A percentile compares a stretch with the other conserved stretches of the same genome.
These are phyloP conservation scores for Sapayoa aenigma DNA, from an alignment of 2,113 vertebrate species.

Conservation along the genomic window DNA sequence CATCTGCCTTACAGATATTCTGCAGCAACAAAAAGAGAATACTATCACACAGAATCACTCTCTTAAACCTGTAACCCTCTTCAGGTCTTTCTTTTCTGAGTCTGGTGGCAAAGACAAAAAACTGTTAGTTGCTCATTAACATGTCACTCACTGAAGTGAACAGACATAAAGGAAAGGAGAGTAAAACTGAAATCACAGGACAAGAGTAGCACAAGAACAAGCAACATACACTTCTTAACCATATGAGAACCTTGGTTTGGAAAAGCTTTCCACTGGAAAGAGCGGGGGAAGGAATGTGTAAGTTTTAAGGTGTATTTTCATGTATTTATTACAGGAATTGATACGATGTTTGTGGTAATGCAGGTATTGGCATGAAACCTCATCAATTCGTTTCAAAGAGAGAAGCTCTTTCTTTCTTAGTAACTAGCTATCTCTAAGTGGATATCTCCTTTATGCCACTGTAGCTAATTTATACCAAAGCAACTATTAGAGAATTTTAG, in stretches of 20 bases:
- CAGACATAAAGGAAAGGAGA: background rate
- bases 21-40: background rate
- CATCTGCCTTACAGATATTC: background rate
- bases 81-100: background rate
- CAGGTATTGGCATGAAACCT: background rate
- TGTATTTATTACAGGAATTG: background rate
- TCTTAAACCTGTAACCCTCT: background rate
- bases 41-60: background rate
- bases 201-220: background rate
- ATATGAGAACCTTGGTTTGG: background rate
- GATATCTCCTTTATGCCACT: background rate
- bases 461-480: conserved; percentile 9
- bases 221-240: background rate
- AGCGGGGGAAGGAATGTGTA: background rate
- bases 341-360: background rate
- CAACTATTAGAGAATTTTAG: conserved; percentile 10
- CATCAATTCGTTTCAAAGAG: background rate
- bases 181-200: background rate
- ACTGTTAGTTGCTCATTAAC: background rate
- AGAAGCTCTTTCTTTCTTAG: background rate
- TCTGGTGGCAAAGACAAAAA: background rate
- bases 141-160: background rate
- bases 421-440: conserved; percentile 29
- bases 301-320: background rate
- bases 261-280: background rate